Evolutionary conservation across 1,140 invertebrate genomes (phyloP).

Genomic region (Colletes latitarsis): DNA sequence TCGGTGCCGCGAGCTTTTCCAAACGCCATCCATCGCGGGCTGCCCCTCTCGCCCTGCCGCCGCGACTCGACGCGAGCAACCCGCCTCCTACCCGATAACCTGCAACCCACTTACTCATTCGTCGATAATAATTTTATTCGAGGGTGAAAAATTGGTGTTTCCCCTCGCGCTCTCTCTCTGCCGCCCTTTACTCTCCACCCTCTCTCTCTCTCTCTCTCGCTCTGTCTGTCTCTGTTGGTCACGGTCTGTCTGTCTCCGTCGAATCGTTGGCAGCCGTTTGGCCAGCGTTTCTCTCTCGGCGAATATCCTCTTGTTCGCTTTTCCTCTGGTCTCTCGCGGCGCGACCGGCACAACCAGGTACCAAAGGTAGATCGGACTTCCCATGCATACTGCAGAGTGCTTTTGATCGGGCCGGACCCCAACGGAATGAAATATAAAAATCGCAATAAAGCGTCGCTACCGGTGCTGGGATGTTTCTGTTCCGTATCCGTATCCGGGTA

Average conservation of each 20-base stretch:
- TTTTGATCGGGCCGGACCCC: slow-evolving; percentile 70
- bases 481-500: slow-evolving; percentile 59
- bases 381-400: slow-evolving; percentile 70
- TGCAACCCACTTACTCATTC: slow-evolving; percentile 76
- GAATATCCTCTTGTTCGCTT: slow-evolving; percentile 44
- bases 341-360: slow-evolving; percentile 45
- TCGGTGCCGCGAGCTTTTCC: slow-evolving; percentile 61
- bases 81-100: slow-evolving; percentile 59
- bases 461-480: slow-evolving; percentile 64
- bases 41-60: slow-evolving; percentile 6
- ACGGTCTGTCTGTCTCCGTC: not conserved
- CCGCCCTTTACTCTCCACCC: not conserved
- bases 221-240: not conserved
- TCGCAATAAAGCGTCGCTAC: slow-evolving; percentile 69
- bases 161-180: slow-evolving; percentile 39
- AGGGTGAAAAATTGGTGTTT: slow-evolving; percentile 76
- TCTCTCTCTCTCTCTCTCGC: not conserved
- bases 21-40: slow-evolving; percentile 61
- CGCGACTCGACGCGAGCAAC: slow-evolving; percentile 34
- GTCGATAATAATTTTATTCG: slow-evolving; percentile 80
- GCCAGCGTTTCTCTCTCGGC: slow-evolving; percentile 20
- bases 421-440: slow-evolving; percentile 72
- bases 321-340: slow-evolving; percentile 53
- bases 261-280: slow-evolving; percentile 46
- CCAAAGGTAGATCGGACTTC: slow-evolving; percentile 60